Evolutionary conservation across 2,888 invertebrate species (phyloP).

Genomic region (Calephelis perditalis): DNA sequence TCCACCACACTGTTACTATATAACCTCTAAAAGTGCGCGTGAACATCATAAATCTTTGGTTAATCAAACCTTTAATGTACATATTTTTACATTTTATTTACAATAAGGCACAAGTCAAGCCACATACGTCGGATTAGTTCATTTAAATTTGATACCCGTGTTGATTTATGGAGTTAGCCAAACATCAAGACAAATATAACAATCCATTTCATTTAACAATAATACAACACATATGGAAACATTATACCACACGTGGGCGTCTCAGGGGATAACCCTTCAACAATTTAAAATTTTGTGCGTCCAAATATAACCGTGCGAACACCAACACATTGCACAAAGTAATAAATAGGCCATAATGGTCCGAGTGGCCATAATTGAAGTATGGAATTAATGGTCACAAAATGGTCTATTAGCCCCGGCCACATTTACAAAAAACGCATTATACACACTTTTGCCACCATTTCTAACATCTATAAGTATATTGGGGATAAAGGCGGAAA

Average conservation of each 20-base stretch:
- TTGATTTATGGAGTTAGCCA: slow-evolving; percentile 10
- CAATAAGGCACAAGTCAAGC: slow-evolving; percentile 18
- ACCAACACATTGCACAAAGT: background rate
- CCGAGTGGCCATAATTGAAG: background rate
- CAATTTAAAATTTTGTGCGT: background rate
- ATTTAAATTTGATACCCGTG: slow-evolving; percentile 5
- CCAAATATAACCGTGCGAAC: background rate
- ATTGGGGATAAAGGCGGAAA: background rate
- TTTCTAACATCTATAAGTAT: background rate
- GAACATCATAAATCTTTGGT: slow-evolving; percentile 18
- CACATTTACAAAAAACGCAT: background rate
- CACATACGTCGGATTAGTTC: slow-evolving; percentile 2
- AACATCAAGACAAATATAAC: slow-evolving; percentile 12
- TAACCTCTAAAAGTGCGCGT: background rate
- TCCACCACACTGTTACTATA: background rate
- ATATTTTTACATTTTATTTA: slow-evolving; percentile 19
- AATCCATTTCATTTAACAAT: slow-evolving; percentile 9
- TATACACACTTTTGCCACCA: no score
- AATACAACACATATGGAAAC: slow-evolving; percentile 6
- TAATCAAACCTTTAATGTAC: slow-evolving; percentile 19
- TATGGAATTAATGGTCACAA: background rate
- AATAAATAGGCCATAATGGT: background rate
- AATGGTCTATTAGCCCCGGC: slow-evolving; percentile 7
- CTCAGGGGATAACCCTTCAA: background rate
- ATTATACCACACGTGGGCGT: slow-evolving; percentile 4